A percentile compares a stretch with the other conserved stretches of the same genome.
These are phyloP conservation scores for Carassius carassius DNA, from an alignment of 2,113 vertebrate genomes.

Conservation along the genomic window DNA sequence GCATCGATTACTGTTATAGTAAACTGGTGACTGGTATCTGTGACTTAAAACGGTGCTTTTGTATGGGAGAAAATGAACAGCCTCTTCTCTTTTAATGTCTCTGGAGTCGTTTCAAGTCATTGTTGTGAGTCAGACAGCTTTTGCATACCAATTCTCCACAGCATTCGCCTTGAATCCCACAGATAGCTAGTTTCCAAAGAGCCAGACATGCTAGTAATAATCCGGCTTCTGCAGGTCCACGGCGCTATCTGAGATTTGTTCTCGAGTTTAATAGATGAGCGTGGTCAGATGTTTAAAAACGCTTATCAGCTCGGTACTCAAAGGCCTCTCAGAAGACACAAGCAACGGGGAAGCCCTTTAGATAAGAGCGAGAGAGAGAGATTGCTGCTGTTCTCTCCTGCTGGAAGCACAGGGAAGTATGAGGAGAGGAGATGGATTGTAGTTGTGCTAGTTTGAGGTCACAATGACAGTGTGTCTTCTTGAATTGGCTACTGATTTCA, in stretches of 20 bases:
- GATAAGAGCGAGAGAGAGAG: slow-evolving; percentile 52
- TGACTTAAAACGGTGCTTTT: not conserved
- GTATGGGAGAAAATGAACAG: not conserved
- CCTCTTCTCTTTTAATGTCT: not conserved
- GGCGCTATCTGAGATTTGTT: slow-evolving; percentile 43
- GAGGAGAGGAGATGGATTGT: not conserved
- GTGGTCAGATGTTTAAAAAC: slow-evolving; percentile 51
- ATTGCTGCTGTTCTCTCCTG: slow-evolving; percentile 41
- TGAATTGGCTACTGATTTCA: not conserved
- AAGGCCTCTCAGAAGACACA: slow-evolving; percentile 56
- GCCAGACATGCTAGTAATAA: not conserved
- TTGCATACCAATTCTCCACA: slow-evolving; percentile 14
- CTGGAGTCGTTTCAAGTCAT: not conserved
- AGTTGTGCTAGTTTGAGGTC: not conserved
- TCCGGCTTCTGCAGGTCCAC: not conserved
- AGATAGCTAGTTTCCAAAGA: not conserved
- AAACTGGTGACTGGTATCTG: not conserved
- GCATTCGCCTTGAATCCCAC: not conserved
- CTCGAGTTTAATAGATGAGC: slow-evolving; percentile 50
- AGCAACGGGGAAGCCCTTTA: slow-evolving; percentile 54
- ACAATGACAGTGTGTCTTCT: not conserved
- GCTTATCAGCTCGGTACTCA: slow-evolving; percentile 53
- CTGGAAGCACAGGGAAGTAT: not conserved
- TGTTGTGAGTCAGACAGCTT: not conserved
- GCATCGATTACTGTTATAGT: not conserved